phyloP scores from a whole-genome alignment of 2,797 vertebrate species.

The Typhlichthys subterraneus region DNA sequence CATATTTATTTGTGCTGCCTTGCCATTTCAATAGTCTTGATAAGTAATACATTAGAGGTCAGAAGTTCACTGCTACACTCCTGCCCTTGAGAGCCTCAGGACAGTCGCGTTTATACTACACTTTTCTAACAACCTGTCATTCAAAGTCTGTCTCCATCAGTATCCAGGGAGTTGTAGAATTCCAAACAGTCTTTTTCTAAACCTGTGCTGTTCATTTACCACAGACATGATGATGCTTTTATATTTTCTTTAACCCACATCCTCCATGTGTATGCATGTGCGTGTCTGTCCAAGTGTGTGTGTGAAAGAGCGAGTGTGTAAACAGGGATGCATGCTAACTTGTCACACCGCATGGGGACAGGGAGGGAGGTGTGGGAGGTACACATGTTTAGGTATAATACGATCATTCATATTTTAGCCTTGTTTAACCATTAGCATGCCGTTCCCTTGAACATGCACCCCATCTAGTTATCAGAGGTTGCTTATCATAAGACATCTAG shows the following conservation, averaged over 20 bases:
- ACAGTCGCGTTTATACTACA: conserved; percentile 73
- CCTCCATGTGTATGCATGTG: neutral
- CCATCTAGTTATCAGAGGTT: too few relatives aligned
- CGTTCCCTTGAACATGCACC: too few relatives aligned
- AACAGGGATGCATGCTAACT: conserved; percentile 3
- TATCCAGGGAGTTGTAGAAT: conserved; percentile 64
- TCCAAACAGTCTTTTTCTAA: conserved; percentile 50
- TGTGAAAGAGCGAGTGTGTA: conserved; percentile 1
- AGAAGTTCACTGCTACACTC: conserved; percentile 67
- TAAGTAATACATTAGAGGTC: conserved; percentile 57
- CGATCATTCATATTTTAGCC: too few relatives aligned
- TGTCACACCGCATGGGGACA: too few relatives aligned
- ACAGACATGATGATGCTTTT: conserved; percentile 33
- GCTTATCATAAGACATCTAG: neutral
- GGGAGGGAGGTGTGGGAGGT: too few relatives aligned
- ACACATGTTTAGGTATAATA: too few relatives aligned
- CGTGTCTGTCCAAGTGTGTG: conserved; percentile 6
- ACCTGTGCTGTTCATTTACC: conserved; percentile 28
- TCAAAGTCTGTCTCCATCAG: conserved; percentile 59
- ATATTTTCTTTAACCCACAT: conserved; percentile 36
- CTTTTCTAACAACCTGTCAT: conserved; percentile 72
- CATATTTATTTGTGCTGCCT: conserved; percentile 4
- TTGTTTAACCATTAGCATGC: too few relatives aligned
- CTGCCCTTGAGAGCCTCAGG: conserved; percentile 64
- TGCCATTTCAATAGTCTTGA: conserved; percentile 25